These are phyloP conservation scores for Progne subis DNA, from an alignment of 2,113 vertebrate genomes.

Conservation along the genomic window DNA sequence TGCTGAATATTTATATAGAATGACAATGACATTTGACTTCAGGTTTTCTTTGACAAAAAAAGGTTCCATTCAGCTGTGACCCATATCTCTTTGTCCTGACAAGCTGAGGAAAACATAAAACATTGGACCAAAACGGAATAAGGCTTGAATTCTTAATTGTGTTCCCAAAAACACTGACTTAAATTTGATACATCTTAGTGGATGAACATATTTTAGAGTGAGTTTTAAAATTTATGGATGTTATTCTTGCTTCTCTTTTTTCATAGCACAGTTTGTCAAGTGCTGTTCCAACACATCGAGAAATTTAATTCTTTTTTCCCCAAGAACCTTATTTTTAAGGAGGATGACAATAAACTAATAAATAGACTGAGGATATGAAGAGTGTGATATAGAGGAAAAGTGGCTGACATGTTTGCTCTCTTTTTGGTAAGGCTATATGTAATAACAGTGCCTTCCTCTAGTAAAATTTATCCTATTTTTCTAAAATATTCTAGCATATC, in stretches of 20 bases:
- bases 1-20: constrained; percentile 38
- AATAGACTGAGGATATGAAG: neutral
- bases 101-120: constrained; percentile 14
- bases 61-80: constrained; percentile 33
- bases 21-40: constrained; percentile 48
- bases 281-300: neutral
- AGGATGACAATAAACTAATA: neutral
- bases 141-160: neutral
- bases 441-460: neutral
- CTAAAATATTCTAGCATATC: neutral
- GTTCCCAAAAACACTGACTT: neutral
- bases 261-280: neutral
- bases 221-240: neutral
- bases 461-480: neutral
- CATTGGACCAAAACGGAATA: neutral
- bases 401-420: neutral
- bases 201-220: neutral
- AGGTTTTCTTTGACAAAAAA: constrained; percentile 17
- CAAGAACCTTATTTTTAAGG: neutral
- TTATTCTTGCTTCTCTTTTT: neutral
- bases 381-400: neutral
- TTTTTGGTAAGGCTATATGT: neutral
- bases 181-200: neutral
- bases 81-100: constrained; percentile 26
- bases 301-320: neutral